A percentile compares a stretch with the other conserved stretches of the same genome.
These are phyloP conservation scores for Tarsius wallacei DNA, from an alignment of 2,797 vertebrate genomes.

Conservation along the genomic window DNA sequence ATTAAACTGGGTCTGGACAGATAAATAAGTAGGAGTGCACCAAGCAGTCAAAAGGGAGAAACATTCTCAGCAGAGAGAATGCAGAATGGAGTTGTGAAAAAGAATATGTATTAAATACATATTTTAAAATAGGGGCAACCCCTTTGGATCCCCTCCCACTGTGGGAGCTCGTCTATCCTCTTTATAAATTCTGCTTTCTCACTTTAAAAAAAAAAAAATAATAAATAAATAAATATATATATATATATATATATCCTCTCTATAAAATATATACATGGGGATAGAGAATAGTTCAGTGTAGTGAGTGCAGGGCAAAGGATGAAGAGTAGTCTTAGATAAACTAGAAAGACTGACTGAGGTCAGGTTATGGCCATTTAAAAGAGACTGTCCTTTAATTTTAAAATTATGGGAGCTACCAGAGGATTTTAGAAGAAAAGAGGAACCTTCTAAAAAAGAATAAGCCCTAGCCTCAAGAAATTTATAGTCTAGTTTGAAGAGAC, in stretches of 20 bases:
- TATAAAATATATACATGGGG: neutral
- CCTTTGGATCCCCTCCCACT: no score
- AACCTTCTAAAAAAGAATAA: neutral
- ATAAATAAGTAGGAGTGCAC: neutral
- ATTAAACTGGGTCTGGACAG: slow-evolving; percentile 16
- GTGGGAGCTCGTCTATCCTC: no score
- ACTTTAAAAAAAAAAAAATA: no score
- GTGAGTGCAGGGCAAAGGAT: neutral
- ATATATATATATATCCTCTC: neutral
- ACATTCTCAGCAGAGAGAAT: neutral
- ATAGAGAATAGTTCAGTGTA: neutral
- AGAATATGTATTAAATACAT: neutral
- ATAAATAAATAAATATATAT: neutral
- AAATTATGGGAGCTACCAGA: neutral
- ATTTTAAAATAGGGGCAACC: no score
- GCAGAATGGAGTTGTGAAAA: neutral
- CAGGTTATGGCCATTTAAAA: neutral
- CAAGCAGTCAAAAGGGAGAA: neutral
- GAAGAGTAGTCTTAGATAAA: neutral
- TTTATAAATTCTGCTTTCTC: no score
- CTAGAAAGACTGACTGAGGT: neutral
- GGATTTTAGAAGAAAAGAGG: slow-evolving; percentile 62
- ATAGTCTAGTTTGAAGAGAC: neutral
- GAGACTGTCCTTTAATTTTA: slow-evolving; percentile 55
- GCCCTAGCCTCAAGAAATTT: slow-evolving; percentile 49